Evolutionary conservation across 1,140 invertebrate genomes (phyloP).

Genomic region (Heliconius himera): DNA sequence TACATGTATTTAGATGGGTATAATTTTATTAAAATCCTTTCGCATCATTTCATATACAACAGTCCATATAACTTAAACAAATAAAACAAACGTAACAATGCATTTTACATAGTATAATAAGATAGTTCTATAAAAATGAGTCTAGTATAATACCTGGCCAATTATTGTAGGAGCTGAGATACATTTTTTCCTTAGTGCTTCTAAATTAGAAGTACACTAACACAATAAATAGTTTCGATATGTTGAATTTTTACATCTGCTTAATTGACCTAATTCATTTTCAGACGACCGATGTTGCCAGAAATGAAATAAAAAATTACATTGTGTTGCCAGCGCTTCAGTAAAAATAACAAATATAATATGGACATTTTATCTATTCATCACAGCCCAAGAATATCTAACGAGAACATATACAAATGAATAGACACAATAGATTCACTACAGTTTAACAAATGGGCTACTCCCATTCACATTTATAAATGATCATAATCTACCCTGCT

Average conservation of each 20-base stretch:
- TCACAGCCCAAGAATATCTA: constrained; percentile 74
- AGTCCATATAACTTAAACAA: constrained; percentile 51
- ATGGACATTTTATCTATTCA: constrained; percentile 49
- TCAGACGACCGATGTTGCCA: constrained; percentile 43
- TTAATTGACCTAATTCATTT: constrained; percentile 56
- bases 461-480: constrained; percentile 12
- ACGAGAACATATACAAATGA: constrained; percentile 55
- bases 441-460: constrained; percentile 21
- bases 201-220: background rate
- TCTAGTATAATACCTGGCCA: background rate
- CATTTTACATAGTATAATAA: constrained; percentile 9
- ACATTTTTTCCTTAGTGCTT: background rate
- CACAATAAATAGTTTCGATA: constrained; percentile 34
- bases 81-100: constrained; percentile 31
- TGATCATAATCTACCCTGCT: constrained; percentile 1
- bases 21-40: constrained; percentile 63
- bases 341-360: constrained; percentile 37
- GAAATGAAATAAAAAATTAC: constrained; percentile 31
- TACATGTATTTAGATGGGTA: constrained; percentile 44
- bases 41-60: constrained; percentile 48
- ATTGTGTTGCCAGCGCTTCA: constrained; percentile 49
- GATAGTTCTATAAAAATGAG: constrained; percentile 4
- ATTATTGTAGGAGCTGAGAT: background rate
- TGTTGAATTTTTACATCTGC: constrained; percentile 41
- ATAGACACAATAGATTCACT: constrained; percentile 18